These are phyloP conservation scores for Desoria tigrina DNA, from an alignment of 2,888 invertebrate genomes.

Conservation along the genomic window DNA sequence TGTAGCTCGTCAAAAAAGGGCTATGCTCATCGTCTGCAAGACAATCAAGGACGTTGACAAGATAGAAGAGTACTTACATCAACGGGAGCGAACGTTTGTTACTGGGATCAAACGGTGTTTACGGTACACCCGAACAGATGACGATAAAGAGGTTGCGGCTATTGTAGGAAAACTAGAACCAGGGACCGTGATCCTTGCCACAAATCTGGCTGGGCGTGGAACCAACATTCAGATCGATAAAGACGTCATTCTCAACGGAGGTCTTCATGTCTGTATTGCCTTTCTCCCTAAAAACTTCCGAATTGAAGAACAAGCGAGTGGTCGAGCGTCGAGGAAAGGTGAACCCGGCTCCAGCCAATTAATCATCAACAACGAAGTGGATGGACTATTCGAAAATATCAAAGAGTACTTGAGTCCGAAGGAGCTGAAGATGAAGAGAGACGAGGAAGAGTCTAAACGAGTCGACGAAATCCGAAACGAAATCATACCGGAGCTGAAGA, in stretches of 20 bases:
- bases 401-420: background rate
- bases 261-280: slow-evolving; percentile 1
- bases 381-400: background rate
- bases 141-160: slow-evolving; percentile 18
- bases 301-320: slow-evolving; percentile 9
- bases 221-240: slow-evolving; percentile 35
- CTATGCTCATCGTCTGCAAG: slow-evolving; percentile 36
- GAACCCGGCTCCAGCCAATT: slow-evolving; percentile 11
- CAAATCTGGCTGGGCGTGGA: slow-evolving; percentile 42
- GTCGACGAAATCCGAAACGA: no score
- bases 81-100: no score
- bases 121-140: slow-evolving; percentile 26
- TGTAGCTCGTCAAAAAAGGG: slow-evolving; percentile 19
- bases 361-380: slow-evolving; percentile 1
- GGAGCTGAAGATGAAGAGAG: no score
- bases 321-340: slow-evolving; percentile 6
- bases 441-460: no score
- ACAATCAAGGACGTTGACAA: slow-evolving; percentile 30
- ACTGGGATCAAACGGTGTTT: no score
- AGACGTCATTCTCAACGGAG: background rate
- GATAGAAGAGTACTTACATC: background rate
- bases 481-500: slow-evolving; percentile 18
- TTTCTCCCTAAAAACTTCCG: slow-evolving; percentile 1
- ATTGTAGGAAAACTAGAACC: slow-evolving; percentile 23
- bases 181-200: slow-evolving; percentile 33